Evolutionary conservation across 2,888 invertebrate species (phyloP).

Genomic region (Diarsia mendica): DNA sequence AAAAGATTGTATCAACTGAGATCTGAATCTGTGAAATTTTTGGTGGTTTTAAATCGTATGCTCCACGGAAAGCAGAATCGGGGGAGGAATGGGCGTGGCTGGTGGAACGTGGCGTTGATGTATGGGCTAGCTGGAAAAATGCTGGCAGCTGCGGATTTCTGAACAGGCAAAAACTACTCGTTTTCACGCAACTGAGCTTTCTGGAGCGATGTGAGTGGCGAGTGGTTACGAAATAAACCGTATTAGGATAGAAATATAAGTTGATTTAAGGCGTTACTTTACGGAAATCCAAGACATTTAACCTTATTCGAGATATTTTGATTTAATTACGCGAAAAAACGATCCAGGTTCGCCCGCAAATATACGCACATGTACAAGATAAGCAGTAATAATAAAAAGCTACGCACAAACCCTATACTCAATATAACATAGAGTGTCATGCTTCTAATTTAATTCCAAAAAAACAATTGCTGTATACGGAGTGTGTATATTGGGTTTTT

Average conservation of each 20-base stretch:
- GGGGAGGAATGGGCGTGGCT: slow-evolving; percentile 3
- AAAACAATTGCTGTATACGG: too few relatives aligned
- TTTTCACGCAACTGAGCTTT: neutral
- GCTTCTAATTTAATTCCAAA: too few relatives aligned
- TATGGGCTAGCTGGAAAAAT: neutral
- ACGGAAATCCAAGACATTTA: too few relatives aligned
- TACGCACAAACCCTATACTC: too few relatives aligned
- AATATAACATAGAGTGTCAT: too few relatives aligned
- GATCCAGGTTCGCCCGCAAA: too few relatives aligned
- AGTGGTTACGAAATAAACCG: neutral
- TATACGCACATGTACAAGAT: too few relatives aligned
- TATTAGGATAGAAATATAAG: neutral
- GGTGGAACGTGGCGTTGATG: neutral
- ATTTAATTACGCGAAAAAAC: too few relatives aligned
- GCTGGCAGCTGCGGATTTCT: neutral
- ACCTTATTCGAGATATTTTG: too few relatives aligned
- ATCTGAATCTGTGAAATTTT: slow-evolving; percentile 5
- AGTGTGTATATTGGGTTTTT: neutral
- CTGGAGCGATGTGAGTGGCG: neutral
- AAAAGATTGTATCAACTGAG: slow-evolving; percentile 19
- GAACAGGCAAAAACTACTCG: neutral
- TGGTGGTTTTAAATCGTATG: slow-evolving; percentile 9
- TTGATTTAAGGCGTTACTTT: too few relatives aligned
- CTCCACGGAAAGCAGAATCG: neutral
- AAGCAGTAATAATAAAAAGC: too few relatives aligned